Percentiles rank a stretch among this genome's conserved stretches.
phyloP scores from a whole-genome alignment of 2,797 vertebrate species.

The Rhabdomys pumilio region DNA sequence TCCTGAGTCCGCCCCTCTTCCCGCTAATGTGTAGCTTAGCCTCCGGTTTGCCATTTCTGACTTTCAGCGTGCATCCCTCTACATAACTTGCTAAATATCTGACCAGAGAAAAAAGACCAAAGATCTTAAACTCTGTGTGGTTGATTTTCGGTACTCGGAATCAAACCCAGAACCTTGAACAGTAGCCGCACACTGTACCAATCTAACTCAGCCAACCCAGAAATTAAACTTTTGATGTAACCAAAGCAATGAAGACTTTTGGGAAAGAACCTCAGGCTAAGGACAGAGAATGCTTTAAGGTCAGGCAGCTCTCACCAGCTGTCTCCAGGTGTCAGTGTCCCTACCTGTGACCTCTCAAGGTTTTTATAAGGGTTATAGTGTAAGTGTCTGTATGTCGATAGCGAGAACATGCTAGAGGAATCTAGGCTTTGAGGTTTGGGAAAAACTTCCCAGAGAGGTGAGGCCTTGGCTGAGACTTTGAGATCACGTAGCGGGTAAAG shows the following conservation, averaged over 20 bases:
- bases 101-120: neutral
- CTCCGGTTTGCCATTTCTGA: neutral
- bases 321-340: neutral
- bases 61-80: constrained; percentile 4
- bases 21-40: neutral
- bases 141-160: neutral
- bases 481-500: neutral
- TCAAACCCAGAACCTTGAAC: neutral
- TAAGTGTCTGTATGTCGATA: neutral
- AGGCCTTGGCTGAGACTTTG: constrained; percentile 25
- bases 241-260: neutral
- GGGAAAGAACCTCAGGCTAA: constrained; percentile 24
- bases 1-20: neutral
- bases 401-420: neutral
- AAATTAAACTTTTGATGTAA: constrained; percentile 10
- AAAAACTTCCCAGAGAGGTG: neutral
- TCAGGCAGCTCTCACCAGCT: neutral
- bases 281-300: neutral
- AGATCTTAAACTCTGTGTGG: neutral
- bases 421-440: neutral
- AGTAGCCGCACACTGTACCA: neutral
- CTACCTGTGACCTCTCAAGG: neutral
- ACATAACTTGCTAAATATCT: constrained; percentile 24
- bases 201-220: neutral
- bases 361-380: constrained; percentile 25